Base-by-base conservation (phyloP, 2,888 invertebrate genomes). In the Odontomyia ornata region DNA sequence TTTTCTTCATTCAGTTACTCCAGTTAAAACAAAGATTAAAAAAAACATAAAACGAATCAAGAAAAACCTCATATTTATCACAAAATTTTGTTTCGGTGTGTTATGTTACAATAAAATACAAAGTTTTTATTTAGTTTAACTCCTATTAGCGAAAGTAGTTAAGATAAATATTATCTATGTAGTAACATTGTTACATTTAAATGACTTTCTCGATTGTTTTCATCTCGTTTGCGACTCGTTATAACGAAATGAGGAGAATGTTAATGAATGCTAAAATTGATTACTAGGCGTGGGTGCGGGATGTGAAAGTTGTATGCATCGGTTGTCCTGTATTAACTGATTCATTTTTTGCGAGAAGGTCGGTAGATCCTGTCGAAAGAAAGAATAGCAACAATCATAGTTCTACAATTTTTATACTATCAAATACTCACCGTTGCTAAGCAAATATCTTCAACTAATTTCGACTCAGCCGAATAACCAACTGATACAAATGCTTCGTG, bases 281-380 rank as follows among this genome's bases (percentile, higher is more conserved):
- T 62, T 62, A 56, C 52, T 57, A 7, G 25, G 23, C 46, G 7
- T 23, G 23, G 21, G 60, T 23, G 60, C 11, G 21, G 72, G 80
- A 82, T 85, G 85, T 80, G 84, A 82, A 43, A 85, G 82, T 81
- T 84, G 84, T 80, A 82, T 83, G 81, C 85, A 85, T 79, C 85
- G 84, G 77, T 85, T 84, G 82, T 87, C 87, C 81, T 86, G 85
- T 80, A 86, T 84, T 72, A 87, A 82, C 82, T 86, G 85, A 78
- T 85, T 83, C 82, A 87, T 83, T 81, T 85, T 85, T 81, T 84
- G 84, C 79, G 86, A 84, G 83, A 87, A 87, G 81, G 87, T 87
- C 83, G 87, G 87, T 83, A 87, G 84, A 84, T 87, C 87, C 86
- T 86, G 81, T 43, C 18, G 15, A 23, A 5, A n/a, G 30, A 47